Base-by-base conservation (phyloP, 2,888 invertebrate genomes). In the Operophtera brumata region DNA sequence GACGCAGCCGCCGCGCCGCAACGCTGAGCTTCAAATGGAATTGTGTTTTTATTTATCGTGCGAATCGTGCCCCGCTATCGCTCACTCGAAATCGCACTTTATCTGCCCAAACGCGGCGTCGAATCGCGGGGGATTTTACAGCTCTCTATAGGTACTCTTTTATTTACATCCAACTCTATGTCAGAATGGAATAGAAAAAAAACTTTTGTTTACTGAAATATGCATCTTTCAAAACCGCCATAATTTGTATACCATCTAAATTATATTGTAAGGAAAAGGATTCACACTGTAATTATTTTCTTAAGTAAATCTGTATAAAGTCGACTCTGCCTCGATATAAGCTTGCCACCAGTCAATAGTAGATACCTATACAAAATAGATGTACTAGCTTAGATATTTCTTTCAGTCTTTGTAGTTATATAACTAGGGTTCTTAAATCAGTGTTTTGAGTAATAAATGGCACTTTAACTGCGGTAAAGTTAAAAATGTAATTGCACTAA, bases 31-130 rank as follows among this genome's bases (percentile, higher is more conserved):
- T 87, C 86, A 86, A 88, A 88, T 88, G 86, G 89, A 88, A 90
- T 89, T 88, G 87, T 90, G 83, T 89, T 90, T 89, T 90, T 90
- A 90, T 90, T 90, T 90, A 89, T 89, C 86, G 88, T 87, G 85
- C 86, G 86, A 89, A 88, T 83, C 81, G 85, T 77, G 73, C 77
- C 82, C 80, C 82, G 77, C 82, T 88, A 89, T 90, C 86, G 82
- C 83, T 85, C 85, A 85, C 84, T 82, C 73, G 82, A 79, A 80
- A 87, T 87, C 87, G 82, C 85, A 83, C 82, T 85, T 83, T 84
- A 85, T 86, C 86, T 83, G 86, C 83, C 84, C 80, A 86, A 87
- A 85, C 79, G 75, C 79, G 73, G 74, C 75, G 77, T 78, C 70
- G 78, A 75, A 79, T 78, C 77, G 77, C 73, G 64, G 70, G 70